These are phyloP conservation scores for Huso huso DNA, from an alignment of 2,797 vertebrate genomes.

Conservation along the genomic window DNA sequence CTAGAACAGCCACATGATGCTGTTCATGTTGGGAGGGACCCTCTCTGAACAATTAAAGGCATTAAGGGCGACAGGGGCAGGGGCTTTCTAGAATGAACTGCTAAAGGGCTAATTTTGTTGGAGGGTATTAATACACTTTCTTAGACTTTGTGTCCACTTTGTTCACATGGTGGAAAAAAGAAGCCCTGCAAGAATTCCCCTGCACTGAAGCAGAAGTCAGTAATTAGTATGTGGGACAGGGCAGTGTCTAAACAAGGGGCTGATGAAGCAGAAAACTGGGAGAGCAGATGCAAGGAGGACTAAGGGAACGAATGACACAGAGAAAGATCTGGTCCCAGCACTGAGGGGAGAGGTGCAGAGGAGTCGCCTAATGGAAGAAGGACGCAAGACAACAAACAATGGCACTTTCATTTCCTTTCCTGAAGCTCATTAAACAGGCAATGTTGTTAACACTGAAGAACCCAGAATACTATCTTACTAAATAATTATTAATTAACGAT, in stretches of 20 bases:
- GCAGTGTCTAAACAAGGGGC: slow-evolving; percentile 54
- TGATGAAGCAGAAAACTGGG: slow-evolving; percentile 56
- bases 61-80: too few species aligned
- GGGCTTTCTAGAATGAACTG: too few species aligned
- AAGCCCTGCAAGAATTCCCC: slow-evolving; percentile 55
- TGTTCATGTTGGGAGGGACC: not conserved
- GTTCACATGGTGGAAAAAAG: slow-evolving; percentile 55
- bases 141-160: slow-evolving; percentile 51
- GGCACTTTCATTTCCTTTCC: slow-evolving; percentile 27
- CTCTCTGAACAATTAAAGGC: too few species aligned
- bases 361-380: slow-evolving; percentile 26
- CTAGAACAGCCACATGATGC: not conserved
- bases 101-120: not conserved
- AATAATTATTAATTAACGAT: too few species aligned
- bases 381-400: slow-evolving; percentile 24
- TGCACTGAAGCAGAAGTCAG: slow-evolving; percentile 52
- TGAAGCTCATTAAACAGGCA: slow-evolving; percentile 43
- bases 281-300: slow-evolving; percentile 50
- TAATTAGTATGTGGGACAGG: slow-evolving; percentile 67
- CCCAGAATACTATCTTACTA: too few species aligned
- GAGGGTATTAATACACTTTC: slow-evolving; percentile 28
- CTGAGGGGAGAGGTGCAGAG: slow-evolving; percentile 34
- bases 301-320: slow-evolving; percentile 8
- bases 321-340: slow-evolving; percentile 22
- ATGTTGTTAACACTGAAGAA: too few species aligned